These are phyloP conservation scores for Smithornis capensis DNA, from an alignment of 2,113 vertebrate species.

Conservation along the genomic window DNA sequence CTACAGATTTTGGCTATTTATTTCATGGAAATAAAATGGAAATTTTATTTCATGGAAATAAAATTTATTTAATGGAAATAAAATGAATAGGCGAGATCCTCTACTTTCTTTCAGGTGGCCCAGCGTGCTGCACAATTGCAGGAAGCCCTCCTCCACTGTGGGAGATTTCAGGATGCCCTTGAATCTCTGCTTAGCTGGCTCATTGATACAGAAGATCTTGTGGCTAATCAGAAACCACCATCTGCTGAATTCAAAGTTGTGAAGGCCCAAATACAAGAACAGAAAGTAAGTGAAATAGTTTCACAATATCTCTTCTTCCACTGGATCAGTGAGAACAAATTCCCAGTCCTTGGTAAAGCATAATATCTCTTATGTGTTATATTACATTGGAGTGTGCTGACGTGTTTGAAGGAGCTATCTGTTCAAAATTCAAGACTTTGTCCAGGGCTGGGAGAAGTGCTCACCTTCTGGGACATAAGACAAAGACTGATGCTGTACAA, in stretches of 20 bases:
- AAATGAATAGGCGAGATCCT: not conserved
- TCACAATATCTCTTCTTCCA: not conserved
- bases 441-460: not conserved
- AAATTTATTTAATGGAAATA: not conserved
- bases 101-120: conserved; percentile 78
- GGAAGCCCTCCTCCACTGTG: conserved; percentile 93
- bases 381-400: not conserved
- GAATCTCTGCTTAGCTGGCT: conserved; percentile 97
- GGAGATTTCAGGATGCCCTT: conserved; percentile 95
- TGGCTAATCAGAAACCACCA: conserved; percentile 93
- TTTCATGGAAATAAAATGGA: not conserved
- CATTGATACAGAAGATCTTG: conserved; percentile 93
- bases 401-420: not conserved
- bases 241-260: conserved; percentile 98
- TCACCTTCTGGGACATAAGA: not conserved
- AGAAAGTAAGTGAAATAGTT: conserved; percentile 81
- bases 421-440: not conserved
- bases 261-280: conserved; percentile 98
- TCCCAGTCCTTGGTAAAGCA: not conserved
- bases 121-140: conserved; percentile 92
- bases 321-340: not conserved
- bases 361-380: not conserved
- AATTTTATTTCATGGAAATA: not conserved
- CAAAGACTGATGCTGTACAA: not conserved
- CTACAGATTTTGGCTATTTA: not conserved